Evolutionary conservation across 2,113 vertebrate species (phyloP), one percentile per base, ranked within the genome.

Genomic region (Nothocercus julius): DNA sequence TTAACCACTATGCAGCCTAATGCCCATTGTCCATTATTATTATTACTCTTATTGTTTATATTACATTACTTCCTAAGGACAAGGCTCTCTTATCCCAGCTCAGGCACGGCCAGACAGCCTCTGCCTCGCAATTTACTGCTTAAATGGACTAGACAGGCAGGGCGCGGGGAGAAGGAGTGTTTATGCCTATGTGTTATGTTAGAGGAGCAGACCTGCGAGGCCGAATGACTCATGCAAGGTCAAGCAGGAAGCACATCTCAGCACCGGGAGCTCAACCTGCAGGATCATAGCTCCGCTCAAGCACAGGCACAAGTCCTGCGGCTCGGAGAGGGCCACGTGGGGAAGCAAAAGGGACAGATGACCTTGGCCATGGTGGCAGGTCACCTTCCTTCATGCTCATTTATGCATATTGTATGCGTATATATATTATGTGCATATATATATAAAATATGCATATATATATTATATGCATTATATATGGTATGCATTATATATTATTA

Each of bases 11-110:
- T 89, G 93, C 92, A 95, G 94, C 56, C 90, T 96, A 93, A 95
- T 97, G 96, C 94, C 92, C 95, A 92, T 95, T 61, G 62, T 93
- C 92, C 89, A 92, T 97, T 96, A 96, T 94, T 96, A 96, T 96
- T 97, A 96, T 95, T 96, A 93, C 95, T 92, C 88, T 96, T 93
- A 97, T 74, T 86, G 91, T 89, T 94, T 90, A 96, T 95, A 96
- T 95, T 97, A 79, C 4, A 25, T 96, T 97, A 93, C 94, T 90
- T 7, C 0, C 61, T 2, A 47, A 86, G 80, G 92, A 95, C 77
- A 61, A 81, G 83, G 66, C 81, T 95, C 89, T 94, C 92, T 97
- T 95, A 97, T 90, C 64, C 86, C 92, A 58, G 64, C 62, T 96
- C 90, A 97, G 84, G 58, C 90, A 92, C 77, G 72, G 92, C 69